Evolutionary conservation across 2,113 vertebrate genomes (phyloP).

Genomic region (Burhinus oedicnemus): DNA sequence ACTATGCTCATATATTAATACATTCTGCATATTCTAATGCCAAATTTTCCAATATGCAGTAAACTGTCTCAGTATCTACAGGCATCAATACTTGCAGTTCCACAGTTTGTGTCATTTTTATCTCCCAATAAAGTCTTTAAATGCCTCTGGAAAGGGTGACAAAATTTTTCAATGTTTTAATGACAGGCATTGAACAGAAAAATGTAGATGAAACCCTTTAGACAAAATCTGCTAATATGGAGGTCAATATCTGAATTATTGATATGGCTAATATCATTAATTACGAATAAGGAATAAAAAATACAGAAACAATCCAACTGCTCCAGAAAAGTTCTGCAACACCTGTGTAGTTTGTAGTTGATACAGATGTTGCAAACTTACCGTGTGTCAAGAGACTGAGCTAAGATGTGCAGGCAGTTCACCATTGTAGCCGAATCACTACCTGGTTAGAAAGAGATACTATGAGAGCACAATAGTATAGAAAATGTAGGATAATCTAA

Average conservation of each 20-base stretch:
- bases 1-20: background rate
- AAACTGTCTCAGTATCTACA: background rate
- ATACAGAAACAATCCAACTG: background rate
- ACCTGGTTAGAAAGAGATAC: conserved; percentile 74
- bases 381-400: conserved; percentile 96
- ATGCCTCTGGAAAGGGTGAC: background rate
- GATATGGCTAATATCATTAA: background rate
- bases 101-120: background rate
- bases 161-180: background rate
- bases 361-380: conserved; percentile 52
- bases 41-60: background rate
- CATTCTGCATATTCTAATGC: background rate
- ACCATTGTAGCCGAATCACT: conserved; percentile 95
- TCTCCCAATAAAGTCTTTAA: background rate
- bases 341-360: accelerated
- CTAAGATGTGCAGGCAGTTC: conserved; percentile 97
- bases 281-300: background rate
- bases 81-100: background rate
- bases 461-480: background rate
- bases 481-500: background rate
- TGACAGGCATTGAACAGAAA: background rate
- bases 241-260: background rate
- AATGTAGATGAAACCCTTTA: background rate
- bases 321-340: background rate
- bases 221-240: background rate